Base-by-base conservation (phyloP, 2,113 vertebrate species). In the Cinclus cinclus region DNA sequence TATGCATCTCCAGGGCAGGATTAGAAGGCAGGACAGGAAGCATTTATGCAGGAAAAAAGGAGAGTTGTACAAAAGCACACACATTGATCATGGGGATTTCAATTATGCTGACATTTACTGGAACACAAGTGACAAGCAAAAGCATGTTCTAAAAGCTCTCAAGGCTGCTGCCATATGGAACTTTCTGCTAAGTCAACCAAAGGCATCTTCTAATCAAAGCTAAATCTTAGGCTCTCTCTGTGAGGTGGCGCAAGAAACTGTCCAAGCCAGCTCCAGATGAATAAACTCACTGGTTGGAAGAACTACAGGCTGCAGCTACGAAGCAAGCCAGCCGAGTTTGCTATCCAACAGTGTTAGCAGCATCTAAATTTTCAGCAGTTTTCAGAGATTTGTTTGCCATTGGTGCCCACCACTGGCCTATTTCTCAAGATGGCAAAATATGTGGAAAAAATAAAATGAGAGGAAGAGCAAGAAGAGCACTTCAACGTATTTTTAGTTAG, bases 1-100 rank as follows among this genome's bases (percentile, higher is more conserved):
- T 95, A 92, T 73, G 53, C 70, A 95, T 97, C 96, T 97, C 94
- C 83, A 94, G 93, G 95, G 96, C 93, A 84, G 75, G 89, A 95
- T 97, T 95, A 96, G 50, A 86, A 97, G 79, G 59, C 81, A 94
- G 68, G 96, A 94, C 78, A 96, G 92, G 92, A 98, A 97, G 68
- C 56, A 16, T 76, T 96, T 96, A 89, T 85, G 28, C 50, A 71
- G 87, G 75, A 89, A 92, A 89, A 95, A 95, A 83, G 39, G 84
- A 94, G 79, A 90, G 68, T 82, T 96, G 75, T 95, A 94, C 94
- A 91, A 96, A 95, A 64, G 35, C 46, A 83, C 87, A 96, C 71
- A 83, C 77, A 95, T 90, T 89, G 94, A 97, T 95, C 60, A 49
- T 27, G 58, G 53, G 27, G 94, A 84, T 91, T 95, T 96, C 97